Conservation (phyloP, 2,888 invertebrate species). For the Dasysyrphus tricinctus region DNA sequence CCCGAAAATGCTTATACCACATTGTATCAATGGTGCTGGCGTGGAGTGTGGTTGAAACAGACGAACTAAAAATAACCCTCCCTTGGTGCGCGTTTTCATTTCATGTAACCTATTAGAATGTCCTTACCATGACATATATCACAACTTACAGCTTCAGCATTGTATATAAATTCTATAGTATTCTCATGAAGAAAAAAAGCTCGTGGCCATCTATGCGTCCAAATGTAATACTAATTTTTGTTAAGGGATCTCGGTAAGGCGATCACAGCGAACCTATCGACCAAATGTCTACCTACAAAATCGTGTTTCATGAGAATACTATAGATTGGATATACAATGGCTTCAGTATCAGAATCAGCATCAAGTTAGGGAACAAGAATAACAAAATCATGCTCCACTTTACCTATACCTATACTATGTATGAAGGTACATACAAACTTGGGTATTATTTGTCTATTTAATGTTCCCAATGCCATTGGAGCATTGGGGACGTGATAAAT, state of each 20-base stretch:
- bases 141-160: constrained; percentile 8
- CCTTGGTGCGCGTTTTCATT: constrained; percentile 51
- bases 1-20: constrained; percentile 17
- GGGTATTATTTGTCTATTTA: constrained; percentile 69
- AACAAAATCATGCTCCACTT: constrained; percentile 60
- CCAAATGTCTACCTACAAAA: no score
- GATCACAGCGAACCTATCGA: no score
- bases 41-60: not conserved
- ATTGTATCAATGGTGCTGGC: not conserved
- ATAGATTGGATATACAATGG: no score
- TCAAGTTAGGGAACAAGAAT: constrained; percentile 24
- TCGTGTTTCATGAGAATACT: no score
- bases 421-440: no score
- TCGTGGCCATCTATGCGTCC: no score
- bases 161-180: not conserved
- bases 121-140: constrained; percentile 49
- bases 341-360: not conserved
- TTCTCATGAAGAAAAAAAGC: no score
- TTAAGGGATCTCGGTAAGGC: no score
- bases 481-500: constrained; percentile 68
- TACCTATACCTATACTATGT: constrained; percentile 37
- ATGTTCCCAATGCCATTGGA: constrained; percentile 66
- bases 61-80: constrained; percentile 61
- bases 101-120: constrained; percentile 61
- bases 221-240: no score